These are phyloP conservation scores for Phengaris arion DNA, from an alignment of 2,888 invertebrate genomes.

Conservation along the genomic window DNA sequence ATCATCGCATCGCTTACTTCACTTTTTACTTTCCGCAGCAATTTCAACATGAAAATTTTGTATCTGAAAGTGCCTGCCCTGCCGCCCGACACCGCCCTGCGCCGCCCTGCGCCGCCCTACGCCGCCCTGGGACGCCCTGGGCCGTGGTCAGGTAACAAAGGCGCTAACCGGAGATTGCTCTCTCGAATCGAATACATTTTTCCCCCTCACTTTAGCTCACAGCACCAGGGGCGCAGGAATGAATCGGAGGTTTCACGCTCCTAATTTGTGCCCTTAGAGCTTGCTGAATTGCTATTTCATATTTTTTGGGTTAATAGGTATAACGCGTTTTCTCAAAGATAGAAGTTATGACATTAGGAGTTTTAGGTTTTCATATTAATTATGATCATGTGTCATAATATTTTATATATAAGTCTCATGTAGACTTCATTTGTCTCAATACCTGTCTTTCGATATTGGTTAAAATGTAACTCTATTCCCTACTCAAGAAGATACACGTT, in stretches of 20 bases:
- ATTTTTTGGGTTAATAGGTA: background rate
- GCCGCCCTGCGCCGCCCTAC: background rate
- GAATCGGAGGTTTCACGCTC: background rate
- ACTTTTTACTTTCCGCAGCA: background rate
- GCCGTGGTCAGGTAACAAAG: conserved; percentile 31
- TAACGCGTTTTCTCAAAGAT: no score
- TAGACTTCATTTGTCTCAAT: no score
- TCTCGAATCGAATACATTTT: conserved; percentile 50
- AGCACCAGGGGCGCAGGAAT: background rate
- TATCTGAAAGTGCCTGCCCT: conserved; percentile 24
- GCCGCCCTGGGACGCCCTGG: background rate
- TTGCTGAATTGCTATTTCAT: background rate
- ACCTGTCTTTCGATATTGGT: no score
- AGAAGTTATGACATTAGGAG: no score
- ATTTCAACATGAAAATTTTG: conserved; percentile 36
- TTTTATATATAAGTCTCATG: no score
- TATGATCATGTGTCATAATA: no score
- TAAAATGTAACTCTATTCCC: no score
- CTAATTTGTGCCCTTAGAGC: conserved; percentile 2
- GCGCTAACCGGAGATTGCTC: conserved; percentile 54
- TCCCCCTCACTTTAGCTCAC: conserved; percentile 30
- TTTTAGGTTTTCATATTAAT: no score
- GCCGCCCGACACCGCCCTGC: background rate
- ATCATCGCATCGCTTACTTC: background rate
- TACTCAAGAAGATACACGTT: no score